These are phyloP conservation scores for Babylonia areolata DNA, from an alignment of 1,140 invertebrate species.

Conservation along the genomic window DNA sequence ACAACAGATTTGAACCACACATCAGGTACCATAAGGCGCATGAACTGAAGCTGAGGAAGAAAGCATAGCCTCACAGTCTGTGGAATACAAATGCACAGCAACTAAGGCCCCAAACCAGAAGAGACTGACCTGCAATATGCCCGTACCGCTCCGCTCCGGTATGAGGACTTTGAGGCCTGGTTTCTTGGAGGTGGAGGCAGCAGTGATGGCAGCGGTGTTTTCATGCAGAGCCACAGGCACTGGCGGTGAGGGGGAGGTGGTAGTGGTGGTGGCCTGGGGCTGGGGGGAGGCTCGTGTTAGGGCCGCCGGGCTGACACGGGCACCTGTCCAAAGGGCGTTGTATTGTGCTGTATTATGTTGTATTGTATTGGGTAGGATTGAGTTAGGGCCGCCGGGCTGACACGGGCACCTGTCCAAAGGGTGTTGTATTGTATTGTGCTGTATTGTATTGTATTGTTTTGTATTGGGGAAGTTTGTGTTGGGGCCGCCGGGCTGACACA, in stretches of 20 bases:
- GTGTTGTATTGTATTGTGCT: too few species aligned
- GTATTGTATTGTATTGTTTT: too few species aligned
- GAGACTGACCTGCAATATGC: constrained; percentile 36
- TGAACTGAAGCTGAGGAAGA: too few species aligned
- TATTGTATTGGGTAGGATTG: too few species aligned
- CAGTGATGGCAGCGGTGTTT: constrained; percentile 1
- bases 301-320: constrained; percentile 34
- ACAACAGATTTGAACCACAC: too few species aligned
- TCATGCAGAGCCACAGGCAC: constrained; percentile 47
- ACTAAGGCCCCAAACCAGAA: not conserved
- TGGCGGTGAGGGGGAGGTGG: constrained; percentile 40
- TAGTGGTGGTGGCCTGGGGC: constrained; percentile 40
- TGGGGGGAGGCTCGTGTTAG: constrained; percentile 18
- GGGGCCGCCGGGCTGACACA: constrained; percentile 33
- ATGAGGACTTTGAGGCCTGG: constrained; percentile 67
- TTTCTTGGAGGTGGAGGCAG: constrained; percentile 49
- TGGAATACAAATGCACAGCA: not conserved
- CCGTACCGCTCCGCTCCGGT: constrained; percentile 50
- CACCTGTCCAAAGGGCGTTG: constrained; percentile 22
- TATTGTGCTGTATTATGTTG: too few species aligned
- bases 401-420: too few species aligned
- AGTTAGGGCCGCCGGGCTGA: too few species aligned
- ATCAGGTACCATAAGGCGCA: too few species aligned
- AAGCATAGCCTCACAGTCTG: too few species aligned
- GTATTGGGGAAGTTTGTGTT: constrained; percentile 18